Conservation (phyloP, 2,888 invertebrate genomes). For the Merodon equestris region DNA sequence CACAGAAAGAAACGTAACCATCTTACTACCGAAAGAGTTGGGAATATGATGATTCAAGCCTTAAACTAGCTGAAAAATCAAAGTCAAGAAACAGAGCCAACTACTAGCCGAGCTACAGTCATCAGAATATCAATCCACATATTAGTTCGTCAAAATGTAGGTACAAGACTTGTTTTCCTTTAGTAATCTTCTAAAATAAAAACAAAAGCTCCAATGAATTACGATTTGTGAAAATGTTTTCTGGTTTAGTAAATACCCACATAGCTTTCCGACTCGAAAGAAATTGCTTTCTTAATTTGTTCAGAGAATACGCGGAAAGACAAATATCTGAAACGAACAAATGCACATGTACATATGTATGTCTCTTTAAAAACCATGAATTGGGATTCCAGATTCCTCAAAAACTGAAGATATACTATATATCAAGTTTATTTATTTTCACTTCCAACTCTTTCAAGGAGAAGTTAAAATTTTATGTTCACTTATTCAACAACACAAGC, state of each 20-base stretch:
- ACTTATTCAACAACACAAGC: no score
- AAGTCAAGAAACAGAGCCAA: background rate
- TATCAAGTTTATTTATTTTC: no score
- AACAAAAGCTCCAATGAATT: slow-evolving; percentile 7
- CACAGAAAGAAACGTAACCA: slow-evolving; percentile 70
- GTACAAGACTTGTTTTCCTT: slow-evolving; percentile 1
- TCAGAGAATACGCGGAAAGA: no score
- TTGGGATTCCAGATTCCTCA: no score
- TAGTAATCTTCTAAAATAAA: background rate
- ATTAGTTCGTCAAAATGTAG: background rate
- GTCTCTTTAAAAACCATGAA: no score
- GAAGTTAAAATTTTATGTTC: no score
- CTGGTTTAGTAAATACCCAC: slow-evolving; percentile 1
- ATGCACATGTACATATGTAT: no score
- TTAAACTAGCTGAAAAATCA: background rate
- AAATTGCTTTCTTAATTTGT: background rate
- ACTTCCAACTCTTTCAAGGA: no score
- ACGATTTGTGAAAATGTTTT: background rate
- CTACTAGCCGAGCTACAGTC: slow-evolving; percentile 5
- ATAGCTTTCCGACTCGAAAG: background rate
- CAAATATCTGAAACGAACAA: no score
- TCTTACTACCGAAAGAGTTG: slow-evolving; percentile 68
- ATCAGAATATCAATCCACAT: background rate
- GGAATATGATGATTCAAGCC: slow-evolving; percentile 59
- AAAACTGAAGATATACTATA: no score